These are phyloP conservation scores for Hippoglossus hippoglossus DNA, from an alignment of 2,797 vertebrate species.

Conservation along the genomic window DNA sequence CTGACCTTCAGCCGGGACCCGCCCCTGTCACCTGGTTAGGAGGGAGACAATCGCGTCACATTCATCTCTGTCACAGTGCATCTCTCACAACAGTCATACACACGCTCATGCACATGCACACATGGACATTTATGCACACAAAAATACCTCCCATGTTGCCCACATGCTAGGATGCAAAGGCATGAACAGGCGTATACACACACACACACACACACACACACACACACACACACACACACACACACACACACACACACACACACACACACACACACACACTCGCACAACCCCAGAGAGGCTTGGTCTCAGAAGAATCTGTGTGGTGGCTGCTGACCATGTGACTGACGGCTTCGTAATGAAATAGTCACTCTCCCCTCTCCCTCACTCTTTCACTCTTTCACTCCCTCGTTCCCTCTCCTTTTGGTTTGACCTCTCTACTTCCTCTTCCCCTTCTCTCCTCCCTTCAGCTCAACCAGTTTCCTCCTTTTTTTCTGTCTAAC, in stretches of 20 bases:
- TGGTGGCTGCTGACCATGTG: constrained; percentile 64
- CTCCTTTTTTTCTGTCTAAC: constrained; percentile 35
- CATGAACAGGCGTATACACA: constrained; percentile 17
- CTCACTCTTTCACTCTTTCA: constrained; percentile 32
- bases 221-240: constrained; percentile 21
- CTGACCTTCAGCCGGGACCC: constrained; percentile 79
- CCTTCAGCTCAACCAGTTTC: constrained; percentile 30
- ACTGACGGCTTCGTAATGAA: constrained; percentile 78
- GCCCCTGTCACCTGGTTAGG: constrained; percentile 69
- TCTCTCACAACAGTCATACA: constrained; percentile 38
- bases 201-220: constrained; percentile 24
- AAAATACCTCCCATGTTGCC: constrained; percentile 23
- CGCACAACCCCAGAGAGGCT: constrained; percentile 30
- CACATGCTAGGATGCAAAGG: constrained; percentile 39
- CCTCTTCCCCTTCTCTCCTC: constrained; percentile 18
- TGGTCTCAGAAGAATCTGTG: constrained; percentile 60
- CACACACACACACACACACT: no score
- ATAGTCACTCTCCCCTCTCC: constrained; percentile 66
- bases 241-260: constrained; percentile 5
- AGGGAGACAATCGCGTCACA: constrained; percentile 68
- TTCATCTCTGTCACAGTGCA: constrained; percentile 74
- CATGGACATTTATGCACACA: not conserved
- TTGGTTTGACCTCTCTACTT: constrained; percentile 70
- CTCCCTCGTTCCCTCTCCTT: constrained; percentile 48
- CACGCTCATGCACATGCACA: constrained; percentile 7